Percentiles rank a stretch among this genome's conserved stretches.
These are phyloP conservation scores for Mormyrus lacerda DNA, from an alignment of 2,113 vertebrate genomes.

Conservation along the genomic window DNA sequence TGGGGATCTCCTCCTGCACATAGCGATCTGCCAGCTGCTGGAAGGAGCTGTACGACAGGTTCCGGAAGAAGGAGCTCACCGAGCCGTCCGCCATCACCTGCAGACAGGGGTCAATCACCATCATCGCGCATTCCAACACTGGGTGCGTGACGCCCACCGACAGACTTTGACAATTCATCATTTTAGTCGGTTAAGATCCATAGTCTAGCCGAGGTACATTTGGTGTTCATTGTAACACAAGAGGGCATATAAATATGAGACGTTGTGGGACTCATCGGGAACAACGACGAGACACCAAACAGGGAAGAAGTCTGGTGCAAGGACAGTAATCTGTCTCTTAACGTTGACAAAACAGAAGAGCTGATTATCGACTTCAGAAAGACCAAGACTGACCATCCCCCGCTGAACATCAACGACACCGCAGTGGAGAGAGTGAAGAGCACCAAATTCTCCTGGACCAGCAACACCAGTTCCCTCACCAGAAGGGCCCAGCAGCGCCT, in stretches of 20 bases:
- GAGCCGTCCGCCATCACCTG: conserved; percentile 53
- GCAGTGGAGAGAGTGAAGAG: too few species aligned
- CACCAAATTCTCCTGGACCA: too few species aligned
- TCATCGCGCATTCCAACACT: not conserved
- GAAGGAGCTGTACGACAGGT: conserved; percentile 60
- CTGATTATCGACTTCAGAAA: too few species aligned
- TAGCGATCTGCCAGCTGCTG: conserved; percentile 53
- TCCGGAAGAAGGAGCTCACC: conserved; percentile 47
- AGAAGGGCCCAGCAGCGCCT: too few species aligned
- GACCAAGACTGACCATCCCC: too few species aligned
- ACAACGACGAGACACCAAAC: too few species aligned
- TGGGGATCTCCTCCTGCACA: conserved; percentile 16
- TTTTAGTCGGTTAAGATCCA: not conserved
- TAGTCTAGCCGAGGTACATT: not conserved
- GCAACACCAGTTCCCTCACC: too few species aligned
- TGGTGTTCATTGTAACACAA: not conserved
- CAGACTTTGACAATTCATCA: not conserved
- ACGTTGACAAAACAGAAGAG: too few species aligned
- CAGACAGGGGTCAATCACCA: not conserved
- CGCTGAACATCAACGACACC: too few species aligned
- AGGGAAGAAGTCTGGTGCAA: too few species aligned
- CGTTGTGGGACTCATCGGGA: too few species aligned
- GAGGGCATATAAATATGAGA: not conserved
- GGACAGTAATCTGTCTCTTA: too few species aligned
- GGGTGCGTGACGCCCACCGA: not conserved